phyloP scores from a whole-genome alignment of 2,113 vertebrate species.

The Ardeotis arabs region DNA sequence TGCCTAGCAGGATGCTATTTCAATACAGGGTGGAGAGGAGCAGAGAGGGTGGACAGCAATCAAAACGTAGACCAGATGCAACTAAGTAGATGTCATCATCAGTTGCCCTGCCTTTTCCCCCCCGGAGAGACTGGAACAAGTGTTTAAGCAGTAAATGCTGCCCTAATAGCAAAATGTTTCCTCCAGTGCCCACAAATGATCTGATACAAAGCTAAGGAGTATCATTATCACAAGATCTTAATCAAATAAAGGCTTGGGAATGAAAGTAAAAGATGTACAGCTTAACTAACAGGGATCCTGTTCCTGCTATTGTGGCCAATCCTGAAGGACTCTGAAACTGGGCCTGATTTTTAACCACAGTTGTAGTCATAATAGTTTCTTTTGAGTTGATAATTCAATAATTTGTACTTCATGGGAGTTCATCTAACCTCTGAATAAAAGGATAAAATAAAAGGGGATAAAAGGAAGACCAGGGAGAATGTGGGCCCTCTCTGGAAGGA shows the following conservation, averaged over 20 bases:
- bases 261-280: neutral
- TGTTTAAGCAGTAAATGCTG: neutral
- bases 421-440: neutral
- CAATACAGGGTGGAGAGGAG: neutral
- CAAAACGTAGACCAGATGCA: neutral
- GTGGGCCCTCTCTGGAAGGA: too few relatives aligned
- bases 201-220: neutral
- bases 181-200: neutral
- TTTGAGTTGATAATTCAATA: neutral
- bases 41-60: neutral
- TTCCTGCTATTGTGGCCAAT: neutral
- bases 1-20: neutral
- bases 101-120: neutral
- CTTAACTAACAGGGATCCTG: neutral
- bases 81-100: neutral
- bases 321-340: neutral
- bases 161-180: neutral
- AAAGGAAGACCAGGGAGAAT: too few relatives aligned
- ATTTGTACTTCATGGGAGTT: neutral
- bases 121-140: neutral
- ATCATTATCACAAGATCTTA: neutral
- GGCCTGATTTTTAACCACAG: neutral
- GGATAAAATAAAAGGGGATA: too few relatives aligned
- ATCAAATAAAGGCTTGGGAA: neutral
- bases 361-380: neutral